A percentile compares a stretch with the other conserved stretches of the same genome.
Conservation (phyloP, 2,797 vertebrate species). For the Tamandua tetradactyla region DNA sequence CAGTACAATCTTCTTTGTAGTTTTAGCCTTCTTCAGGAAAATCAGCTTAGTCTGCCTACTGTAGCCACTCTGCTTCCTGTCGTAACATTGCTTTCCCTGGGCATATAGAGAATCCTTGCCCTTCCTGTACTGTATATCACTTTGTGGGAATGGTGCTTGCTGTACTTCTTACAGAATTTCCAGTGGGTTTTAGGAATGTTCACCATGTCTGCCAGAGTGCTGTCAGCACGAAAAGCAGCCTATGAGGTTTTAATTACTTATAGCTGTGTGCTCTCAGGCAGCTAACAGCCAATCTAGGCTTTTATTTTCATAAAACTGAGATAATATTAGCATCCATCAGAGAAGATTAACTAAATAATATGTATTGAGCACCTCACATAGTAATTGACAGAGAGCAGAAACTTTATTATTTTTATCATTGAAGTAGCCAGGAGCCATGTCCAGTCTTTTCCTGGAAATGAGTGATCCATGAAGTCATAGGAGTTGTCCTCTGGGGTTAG, state of each 20-base stretch:
- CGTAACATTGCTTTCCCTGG: too few species aligned
- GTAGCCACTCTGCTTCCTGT: too few species aligned
- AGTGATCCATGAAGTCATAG: background rate
- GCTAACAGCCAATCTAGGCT: background rate
- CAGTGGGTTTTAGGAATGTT: too few species aligned
- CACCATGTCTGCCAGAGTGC: too few species aligned
- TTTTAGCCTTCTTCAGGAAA: too few species aligned
- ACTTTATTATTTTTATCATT: background rate
- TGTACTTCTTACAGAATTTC: too few species aligned
- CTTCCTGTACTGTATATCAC: too few species aligned
- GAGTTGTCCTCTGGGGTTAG: background rate
- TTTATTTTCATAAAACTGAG: background rate
- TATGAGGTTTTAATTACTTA: background rate
- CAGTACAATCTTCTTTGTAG: too few species aligned
- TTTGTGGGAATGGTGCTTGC: too few species aligned
- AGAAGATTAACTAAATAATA: background rate
- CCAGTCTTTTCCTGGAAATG: background rate
- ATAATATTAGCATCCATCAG: background rate
- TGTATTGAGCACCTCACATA: background rate
- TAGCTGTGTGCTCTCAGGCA: background rate
- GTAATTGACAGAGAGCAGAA: background rate
- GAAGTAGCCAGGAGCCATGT: background rate
- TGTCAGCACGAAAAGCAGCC: too few species aligned
- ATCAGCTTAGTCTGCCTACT: too few species aligned
- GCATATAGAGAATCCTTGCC: too few species aligned